Conservation (phyloP, 2,113 vertebrate genomes). For the Anolis sagrei region DNA sequence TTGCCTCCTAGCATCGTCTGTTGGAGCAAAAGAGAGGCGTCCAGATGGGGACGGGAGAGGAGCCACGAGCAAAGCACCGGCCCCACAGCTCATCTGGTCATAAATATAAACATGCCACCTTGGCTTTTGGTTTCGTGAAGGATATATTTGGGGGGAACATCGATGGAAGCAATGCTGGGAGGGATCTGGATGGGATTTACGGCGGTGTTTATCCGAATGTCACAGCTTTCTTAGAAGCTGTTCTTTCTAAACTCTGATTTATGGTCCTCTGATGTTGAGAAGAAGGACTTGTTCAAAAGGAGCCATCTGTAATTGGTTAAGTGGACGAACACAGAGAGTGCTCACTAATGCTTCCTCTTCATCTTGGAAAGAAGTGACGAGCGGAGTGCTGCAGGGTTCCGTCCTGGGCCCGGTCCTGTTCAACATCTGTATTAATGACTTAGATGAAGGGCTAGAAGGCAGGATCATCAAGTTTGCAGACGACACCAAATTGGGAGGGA, state of each 20-base stretch:
- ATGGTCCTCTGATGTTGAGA: background rate
- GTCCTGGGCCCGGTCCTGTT: too few relatives aligned
- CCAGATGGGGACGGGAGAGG: slow-evolving; percentile 7
- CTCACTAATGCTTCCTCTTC: too few relatives aligned
- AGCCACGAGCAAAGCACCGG: background rate
- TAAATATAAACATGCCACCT: background rate
- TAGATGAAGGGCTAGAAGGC: too few relatives aligned
- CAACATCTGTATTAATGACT: too few relatives aligned
- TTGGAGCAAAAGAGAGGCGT: background rate
- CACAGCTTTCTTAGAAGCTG: background rate
- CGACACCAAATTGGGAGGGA: too few relatives aligned
- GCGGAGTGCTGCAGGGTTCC: too few relatives aligned
- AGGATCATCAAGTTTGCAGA: too few relatives aligned
- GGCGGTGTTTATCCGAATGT: slow-evolving; percentile 5
- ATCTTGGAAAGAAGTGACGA: too few relatives aligned
- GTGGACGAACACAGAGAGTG: too few relatives aligned
- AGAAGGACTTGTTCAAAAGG: too few relatives aligned
- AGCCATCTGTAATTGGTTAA: too few relatives aligned
- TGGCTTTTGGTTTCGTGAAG: background rate
- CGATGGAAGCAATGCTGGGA: fast-evolving
- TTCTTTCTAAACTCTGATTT: slow-evolving; percentile 30
- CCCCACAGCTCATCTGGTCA: background rate
- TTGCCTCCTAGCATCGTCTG: too few relatives aligned
- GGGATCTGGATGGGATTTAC: background rate
- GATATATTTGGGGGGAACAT: background rate